These are phyloP conservation scores for Rotaria magnacalcarata DNA, from an alignment of 2,888 invertebrate species.

Conservation along the genomic window DNA sequence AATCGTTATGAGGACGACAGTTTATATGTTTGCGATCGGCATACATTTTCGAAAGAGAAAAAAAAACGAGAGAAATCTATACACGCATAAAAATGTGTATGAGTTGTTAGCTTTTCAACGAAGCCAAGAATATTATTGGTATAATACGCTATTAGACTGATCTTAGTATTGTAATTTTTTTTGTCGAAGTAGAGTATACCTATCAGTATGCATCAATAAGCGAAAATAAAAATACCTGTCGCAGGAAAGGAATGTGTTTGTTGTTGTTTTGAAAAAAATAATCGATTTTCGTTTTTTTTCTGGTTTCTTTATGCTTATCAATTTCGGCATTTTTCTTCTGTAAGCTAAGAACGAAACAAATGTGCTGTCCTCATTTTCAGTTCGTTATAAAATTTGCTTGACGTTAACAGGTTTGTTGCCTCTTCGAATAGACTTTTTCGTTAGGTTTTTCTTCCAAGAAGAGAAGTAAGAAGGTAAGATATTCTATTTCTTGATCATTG, in stretches of 20 bases:
- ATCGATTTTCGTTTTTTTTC: neutral
- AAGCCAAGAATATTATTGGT: neutral
- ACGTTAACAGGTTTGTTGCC: neutral
- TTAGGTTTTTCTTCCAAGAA: neutral
- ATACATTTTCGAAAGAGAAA: neutral
- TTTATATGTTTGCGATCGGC: constrained; percentile 11
- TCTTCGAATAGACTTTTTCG: neutral
- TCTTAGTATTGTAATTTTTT: neutral
- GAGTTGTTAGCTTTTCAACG: constrained; percentile 9
- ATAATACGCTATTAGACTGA: neutral
- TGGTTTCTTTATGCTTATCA: neutral
- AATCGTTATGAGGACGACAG: neutral
- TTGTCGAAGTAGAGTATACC: neutral
- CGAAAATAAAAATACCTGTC: neutral
- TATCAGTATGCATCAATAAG: neutral
- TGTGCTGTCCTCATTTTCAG: constrained; percentile 12
- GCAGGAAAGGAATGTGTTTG: neutral
- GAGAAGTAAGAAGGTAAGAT: neutral
- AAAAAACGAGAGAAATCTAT: neutral
- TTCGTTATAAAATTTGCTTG: neutral
- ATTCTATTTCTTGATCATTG: neutral
- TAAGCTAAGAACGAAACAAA: neutral
- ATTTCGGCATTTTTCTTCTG: neutral
- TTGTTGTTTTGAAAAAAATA: neutral
- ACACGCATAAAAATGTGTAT: neutral